These are phyloP conservation scores for Alcis repandata DNA, from an alignment of 2,888 invertebrate species.

Conservation along the genomic window DNA sequence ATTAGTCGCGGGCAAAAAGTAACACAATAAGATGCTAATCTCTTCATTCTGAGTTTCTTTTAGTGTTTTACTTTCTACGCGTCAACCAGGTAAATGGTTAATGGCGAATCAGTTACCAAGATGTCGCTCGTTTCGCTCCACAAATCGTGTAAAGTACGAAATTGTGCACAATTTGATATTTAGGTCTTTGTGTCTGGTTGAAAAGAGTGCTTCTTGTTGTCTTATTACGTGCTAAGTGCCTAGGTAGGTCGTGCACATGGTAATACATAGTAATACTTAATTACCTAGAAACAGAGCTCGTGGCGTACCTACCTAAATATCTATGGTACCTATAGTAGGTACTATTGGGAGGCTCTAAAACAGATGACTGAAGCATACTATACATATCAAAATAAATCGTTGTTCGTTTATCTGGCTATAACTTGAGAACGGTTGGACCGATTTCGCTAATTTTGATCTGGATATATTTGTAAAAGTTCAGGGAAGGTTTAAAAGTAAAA, in stretches of 20 bases:
- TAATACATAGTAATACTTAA: background rate
- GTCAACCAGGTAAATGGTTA: slow-evolving; percentile 23
- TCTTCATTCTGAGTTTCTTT: slow-evolving; percentile 22
- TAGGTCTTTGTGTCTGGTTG: slow-evolving; percentile 32
- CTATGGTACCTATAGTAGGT: no score
- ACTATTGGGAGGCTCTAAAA: no score
- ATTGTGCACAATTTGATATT: slow-evolving; percentile 48
- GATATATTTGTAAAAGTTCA: no score
- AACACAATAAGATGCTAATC: slow-evolving; percentile 32
- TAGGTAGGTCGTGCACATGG: background rate
- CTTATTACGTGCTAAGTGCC: slow-evolving; percentile 6
- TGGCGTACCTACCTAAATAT: no score
- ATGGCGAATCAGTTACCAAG: slow-evolving; percentile 33
- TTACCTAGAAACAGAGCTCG: no score
- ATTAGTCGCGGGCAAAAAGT: slow-evolving; percentile 27
- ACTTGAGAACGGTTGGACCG: no score
- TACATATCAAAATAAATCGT: no score
- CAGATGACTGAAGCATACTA: no score
- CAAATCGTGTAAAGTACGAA: slow-evolving; percentile 50
- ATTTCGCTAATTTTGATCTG: no score
- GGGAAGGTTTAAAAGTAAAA: no score
- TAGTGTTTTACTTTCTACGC: slow-evolving; percentile 29
- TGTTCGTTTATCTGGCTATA: no score
- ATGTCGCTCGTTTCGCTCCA: slow-evolving; percentile 53
- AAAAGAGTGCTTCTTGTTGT: slow-evolving; percentile 16